Base-by-base conservation (phyloP, 1,140 invertebrate species). In the Radopholus similis region DNA sequence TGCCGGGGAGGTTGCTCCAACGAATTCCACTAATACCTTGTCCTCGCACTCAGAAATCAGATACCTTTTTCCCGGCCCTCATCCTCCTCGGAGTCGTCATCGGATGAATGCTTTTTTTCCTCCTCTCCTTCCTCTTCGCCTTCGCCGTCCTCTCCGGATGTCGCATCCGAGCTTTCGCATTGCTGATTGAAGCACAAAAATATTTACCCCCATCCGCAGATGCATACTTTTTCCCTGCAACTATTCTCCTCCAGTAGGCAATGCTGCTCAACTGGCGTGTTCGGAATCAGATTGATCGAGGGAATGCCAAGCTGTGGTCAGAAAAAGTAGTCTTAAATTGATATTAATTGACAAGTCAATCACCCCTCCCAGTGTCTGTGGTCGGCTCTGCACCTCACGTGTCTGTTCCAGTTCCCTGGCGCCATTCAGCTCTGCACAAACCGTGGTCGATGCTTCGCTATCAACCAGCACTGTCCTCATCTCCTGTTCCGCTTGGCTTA, bases 231-330 rank as follows among this genome's bases (percentile, higher is more conserved):
- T n/a, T 64, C 67, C 15, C 54, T 37, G 4, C 54, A 54, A n/a
- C 34, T 44, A 9, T 34, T 72, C 35, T 68, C 63, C 0, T 35
- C 44, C 28, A 4, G 30, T n/a, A n/a, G n/a, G 6, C 26, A 21
- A 35, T 70, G 21, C 4, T 62, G 79, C n/a, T 76, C 80, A n/a
- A 82, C 57, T 8, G 79, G 79, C 15, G 79, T 81, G 56, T 81
- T 77, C 8, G 79, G 79, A 30, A 81, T 81, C 9, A 81, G 64
- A 59, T 82, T 80, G 21, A 81, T 81, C 0, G 66, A 69, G 18
- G 79, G 79, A n/a, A 81, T 73, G 15, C 42, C 60, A 3, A 81
- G 66, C 11, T 64, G 35, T 58, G 13, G 15, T 44, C 44, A 8
- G 30, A 35, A 18, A 30, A 42, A 8, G 11, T 15, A 4, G 23